Conservation (phyloP, 2,797 vertebrate species). For the Melanotaenia parkinsoni region DNA sequence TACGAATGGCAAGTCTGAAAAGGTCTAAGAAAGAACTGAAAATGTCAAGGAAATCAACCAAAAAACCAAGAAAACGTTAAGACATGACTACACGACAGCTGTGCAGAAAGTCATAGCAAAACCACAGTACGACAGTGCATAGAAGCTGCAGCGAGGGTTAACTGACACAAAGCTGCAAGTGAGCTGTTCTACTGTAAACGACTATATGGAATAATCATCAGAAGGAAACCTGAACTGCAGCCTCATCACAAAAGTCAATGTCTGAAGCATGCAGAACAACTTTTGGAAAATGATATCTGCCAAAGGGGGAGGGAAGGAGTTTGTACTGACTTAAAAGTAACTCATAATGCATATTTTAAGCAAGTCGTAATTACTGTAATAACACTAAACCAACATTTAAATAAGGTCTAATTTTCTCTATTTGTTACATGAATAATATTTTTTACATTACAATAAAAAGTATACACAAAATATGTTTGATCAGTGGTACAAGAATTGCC, state of each 20-base stretch:
- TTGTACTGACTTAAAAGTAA: not conserved
- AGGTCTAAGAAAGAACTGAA: not conserved
- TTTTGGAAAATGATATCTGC: not conserved
- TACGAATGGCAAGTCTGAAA: not conserved
- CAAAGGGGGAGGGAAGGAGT: not conserved
- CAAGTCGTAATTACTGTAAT: not conserved
- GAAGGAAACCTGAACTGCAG: constrained; percentile 4
- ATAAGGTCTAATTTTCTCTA: not conserved
- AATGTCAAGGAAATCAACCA: not conserved
- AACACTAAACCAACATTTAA: not conserved
- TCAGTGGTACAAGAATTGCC: not conserved
- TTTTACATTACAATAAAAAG: not conserved
- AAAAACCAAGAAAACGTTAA: not conserved
- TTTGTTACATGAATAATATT: not conserved
- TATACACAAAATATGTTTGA: not conserved
- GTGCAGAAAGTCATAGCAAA: not conserved
- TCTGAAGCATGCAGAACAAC: constrained; percentile 5
- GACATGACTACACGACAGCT: not conserved
- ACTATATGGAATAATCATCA: not conserved
- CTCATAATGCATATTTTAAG: not conserved
- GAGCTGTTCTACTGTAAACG: not conserved
- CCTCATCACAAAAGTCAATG: constrained; percentile 2
- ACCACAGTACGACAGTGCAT: not conserved
- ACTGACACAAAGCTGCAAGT: not conserved
- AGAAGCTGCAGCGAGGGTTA: not conserved